Base-by-base conservation (phyloP, 2,797 vertebrate genomes). In the Lacerta viridis region DNA sequence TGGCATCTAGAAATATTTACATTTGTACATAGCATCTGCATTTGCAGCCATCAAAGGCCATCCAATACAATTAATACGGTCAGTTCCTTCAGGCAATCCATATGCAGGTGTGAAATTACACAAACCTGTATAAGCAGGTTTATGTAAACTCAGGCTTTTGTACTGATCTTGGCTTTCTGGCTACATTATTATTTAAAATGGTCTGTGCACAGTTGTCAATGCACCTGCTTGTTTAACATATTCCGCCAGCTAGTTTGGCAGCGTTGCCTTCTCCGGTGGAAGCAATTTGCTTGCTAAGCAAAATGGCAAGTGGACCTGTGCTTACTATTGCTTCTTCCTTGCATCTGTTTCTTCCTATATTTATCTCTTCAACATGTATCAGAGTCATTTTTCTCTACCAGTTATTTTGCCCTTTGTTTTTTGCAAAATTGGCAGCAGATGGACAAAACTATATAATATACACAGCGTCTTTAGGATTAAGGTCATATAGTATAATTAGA, bases 301-400 rank as follows among this genome's bases (percentile, higher is more conserved):
- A 55, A 55, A 74, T 87, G 79, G 86, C 50, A 75, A 87, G 69
- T 20, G 29, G n/a, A 80, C 71, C 43, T 72, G 27, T 87, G 79
- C 69, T 64, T 75, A 64, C 46, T 29, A 61, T 36, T 61, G 69
- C 50, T 75, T 82, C 36, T 36, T 75, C 79, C 46, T 87, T 50
- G 69, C 69, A 43, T 33, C 55, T 72, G 23, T 39, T n/a, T 33
- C 55, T 76, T 75, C 80, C 80, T 87, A 64, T 82, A 75, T 87
- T 66, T 87, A 75, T 82, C 79, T 27, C 27, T 50, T 76, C 55
- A 81, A 75, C 69, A 1, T 75, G 69, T 43, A 75, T 74, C 85
- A 79, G 27, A 55, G 64, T 15, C 46, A 66, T 71, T 80, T 79
- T 23, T 46, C 77, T 50, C 36, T 43, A 59, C 18, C 25, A 1